A percentile compares a stretch with the other conserved stretches of the same genome.
phyloP scores from a whole-genome alignment of 2,113 vertebrate species.

The Gnathonemus longibarbis region DNA sequence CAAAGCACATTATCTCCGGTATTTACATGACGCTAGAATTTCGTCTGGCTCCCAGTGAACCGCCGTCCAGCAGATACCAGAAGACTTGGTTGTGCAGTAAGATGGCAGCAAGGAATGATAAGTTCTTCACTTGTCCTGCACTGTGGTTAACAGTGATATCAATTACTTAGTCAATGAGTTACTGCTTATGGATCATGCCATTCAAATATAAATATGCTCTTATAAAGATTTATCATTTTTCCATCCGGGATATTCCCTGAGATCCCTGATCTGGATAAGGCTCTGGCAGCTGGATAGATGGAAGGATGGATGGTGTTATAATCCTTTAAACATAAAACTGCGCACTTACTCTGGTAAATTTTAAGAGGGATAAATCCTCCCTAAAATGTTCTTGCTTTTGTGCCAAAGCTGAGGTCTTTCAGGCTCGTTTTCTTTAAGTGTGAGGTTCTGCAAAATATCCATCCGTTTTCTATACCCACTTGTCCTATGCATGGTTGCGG shows the following conservation, averaged over 20 bases:
- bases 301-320: not conserved
- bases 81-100: not conserved
- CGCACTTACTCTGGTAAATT: not conserved
- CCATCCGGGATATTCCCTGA: not conserved
- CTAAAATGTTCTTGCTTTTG: not conserved
- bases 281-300: not conserved
- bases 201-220: not conserved
- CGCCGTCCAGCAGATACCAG: not conserved
- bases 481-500: not conserved
- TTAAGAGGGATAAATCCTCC: not conserved
- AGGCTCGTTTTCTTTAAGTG: not conserved
- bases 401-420: not conserved
- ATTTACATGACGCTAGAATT: not conserved
- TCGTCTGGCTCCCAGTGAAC: not conserved
- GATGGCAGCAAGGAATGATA: not conserved
- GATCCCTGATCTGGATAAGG: not conserved
- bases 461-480: not conserved
- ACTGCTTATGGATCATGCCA: not conserved
- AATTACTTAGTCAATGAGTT: not conserved
- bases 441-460: not conserved
- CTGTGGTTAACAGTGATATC: not conserved
- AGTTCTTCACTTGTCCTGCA: not conserved
- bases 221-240: not conserved
- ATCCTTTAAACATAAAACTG: not conserved
- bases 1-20: not conserved